Base-by-base conservation (phyloP, 2,888 invertebrate species). In the Ryuthela nishihirai region DNA sequence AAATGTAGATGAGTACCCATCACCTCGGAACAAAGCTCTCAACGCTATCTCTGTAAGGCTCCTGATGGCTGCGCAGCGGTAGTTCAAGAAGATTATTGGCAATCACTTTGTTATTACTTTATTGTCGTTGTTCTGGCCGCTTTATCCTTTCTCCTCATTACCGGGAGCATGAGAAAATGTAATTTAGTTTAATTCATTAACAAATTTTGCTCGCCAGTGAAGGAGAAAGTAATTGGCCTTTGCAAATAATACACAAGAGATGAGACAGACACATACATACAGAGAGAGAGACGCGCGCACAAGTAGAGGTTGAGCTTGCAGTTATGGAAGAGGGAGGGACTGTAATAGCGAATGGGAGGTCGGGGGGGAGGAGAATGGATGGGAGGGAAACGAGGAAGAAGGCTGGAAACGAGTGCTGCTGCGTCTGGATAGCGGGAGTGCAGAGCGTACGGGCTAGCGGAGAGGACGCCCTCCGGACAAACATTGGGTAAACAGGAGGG, bases 101-200 rank as follows among this genome's bases (percentile, higher is more conserved):
- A 40, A 56, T 56, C 49, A 49, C 50, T 45, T 56, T 56, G 50
- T 56, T 55, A 55, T 49, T 44, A 45, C 55, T 38, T 49, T 43
- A 49, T 24, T 25, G 25, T 15, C 26, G 24, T 23, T 21, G 40
- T 21, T 23, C 23, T 23, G 36, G 42, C 29, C 40, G 29, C 34
- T 44, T 40, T 20, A 17, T 7, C n/a, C 40, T 18, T 21, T 42
- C 43, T 35, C 38, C 44, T 44, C 52, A 25, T 36, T 39, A 36
- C 41, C 23, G 25, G 18, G 36, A 43, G 47, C 54, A 42, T 23
- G 24, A 44, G 49, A 24, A 46, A 50, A 52, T 46, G 56, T 46
- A 52, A 58, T 52, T 58, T 50, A 44, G 46, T 58, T 50, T 45
- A 58, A 58, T 58, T 58, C 56, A 58, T 58, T 58, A 58, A 58